These are phyloP conservation scores for Zele albiditarsus DNA, from an alignment of 2,888 invertebrate species.

Conservation along the genomic window DNA sequence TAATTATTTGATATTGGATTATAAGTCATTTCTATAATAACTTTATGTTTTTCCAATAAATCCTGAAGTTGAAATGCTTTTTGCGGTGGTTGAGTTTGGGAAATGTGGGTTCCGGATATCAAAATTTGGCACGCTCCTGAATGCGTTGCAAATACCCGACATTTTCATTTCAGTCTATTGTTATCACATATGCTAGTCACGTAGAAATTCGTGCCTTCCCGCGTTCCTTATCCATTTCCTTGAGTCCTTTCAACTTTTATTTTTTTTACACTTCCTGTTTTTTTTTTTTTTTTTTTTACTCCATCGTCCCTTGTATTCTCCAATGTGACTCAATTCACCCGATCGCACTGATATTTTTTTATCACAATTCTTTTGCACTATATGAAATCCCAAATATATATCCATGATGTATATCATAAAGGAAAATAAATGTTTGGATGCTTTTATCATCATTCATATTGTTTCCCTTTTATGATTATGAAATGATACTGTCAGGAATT, in stretches of 20 bases:
- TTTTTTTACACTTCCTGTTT: slow-evolving; percentile 14
- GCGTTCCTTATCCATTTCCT: slow-evolving; percentile 56
- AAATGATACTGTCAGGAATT: not conserved
- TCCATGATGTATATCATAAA: no score
- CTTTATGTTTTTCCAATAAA: slow-evolving; percentile 47
- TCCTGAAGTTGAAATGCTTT: slow-evolving; percentile 44
- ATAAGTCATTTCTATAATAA: slow-evolving; percentile 28
- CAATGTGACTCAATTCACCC: not conserved
- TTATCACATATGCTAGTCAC: slow-evolving; percentile 61
- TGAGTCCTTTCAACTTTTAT: slow-evolving; percentile 7
- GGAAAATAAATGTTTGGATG: no score
- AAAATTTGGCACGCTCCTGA: slow-evolving; percentile 42
- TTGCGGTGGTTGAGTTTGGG: slow-evolving; percentile 1
- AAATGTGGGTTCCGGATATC: slow-evolving; percentile 35
- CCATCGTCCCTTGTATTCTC: not conserved
- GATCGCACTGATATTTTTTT: not conserved
- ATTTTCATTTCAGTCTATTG: slow-evolving; percentile 28
- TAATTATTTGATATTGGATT: not conserved
- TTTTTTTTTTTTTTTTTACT: slow-evolving; percentile 29
- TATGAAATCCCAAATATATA: no score
- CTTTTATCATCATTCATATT: not conserved
- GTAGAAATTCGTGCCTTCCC: slow-evolving; percentile 65
- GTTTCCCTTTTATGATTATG: not conserved
- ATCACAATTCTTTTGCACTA: not conserved
- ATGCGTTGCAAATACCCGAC: slow-evolving; percentile 38